These are phyloP conservation scores for Harpagus bidentatus DNA, from an alignment of 2,113 vertebrate species.

Conservation along the genomic window DNA sequence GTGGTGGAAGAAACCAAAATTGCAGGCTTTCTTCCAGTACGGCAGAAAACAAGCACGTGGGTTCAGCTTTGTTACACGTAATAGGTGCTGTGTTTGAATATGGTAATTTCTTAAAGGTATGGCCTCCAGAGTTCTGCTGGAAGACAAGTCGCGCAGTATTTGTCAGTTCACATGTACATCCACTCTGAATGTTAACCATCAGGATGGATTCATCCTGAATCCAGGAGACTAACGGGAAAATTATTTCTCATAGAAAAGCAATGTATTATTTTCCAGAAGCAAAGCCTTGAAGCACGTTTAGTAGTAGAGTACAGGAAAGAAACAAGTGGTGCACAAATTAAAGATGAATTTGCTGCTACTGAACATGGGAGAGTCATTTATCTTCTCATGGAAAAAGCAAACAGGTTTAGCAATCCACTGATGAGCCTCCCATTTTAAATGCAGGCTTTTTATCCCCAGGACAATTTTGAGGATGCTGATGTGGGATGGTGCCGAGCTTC, in stretches of 20 bases:
- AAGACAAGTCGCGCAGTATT: neutral
- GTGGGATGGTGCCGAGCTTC: neutral
- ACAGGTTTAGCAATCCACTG: neutral
- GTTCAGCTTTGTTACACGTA: neutral
- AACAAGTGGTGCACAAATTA: neutral
- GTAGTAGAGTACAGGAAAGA: neutral
- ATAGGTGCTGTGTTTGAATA: neutral
- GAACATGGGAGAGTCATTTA: neutral
- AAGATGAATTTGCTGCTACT: neutral
- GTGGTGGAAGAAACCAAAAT: neutral
- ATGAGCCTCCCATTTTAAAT: slow-evolving; percentile 17
- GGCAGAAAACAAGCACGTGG: neutral
- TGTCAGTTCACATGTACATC: neutral
- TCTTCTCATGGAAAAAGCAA: neutral
- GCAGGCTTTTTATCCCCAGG: neutral
- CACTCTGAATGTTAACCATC: neutral
- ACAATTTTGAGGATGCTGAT: neutral
- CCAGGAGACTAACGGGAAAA: neutral
- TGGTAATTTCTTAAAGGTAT: neutral
- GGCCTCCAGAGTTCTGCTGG: neutral
- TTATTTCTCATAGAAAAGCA: neutral
- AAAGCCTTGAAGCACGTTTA: neutral
- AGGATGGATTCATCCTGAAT: too few relatives aligned
- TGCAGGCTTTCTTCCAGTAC: neutral
- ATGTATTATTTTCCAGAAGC: neutral